Evolutionary conservation across 1,140 invertebrate genomes (phyloP).

Genomic region (Paraescarpia echinospica): DNA sequence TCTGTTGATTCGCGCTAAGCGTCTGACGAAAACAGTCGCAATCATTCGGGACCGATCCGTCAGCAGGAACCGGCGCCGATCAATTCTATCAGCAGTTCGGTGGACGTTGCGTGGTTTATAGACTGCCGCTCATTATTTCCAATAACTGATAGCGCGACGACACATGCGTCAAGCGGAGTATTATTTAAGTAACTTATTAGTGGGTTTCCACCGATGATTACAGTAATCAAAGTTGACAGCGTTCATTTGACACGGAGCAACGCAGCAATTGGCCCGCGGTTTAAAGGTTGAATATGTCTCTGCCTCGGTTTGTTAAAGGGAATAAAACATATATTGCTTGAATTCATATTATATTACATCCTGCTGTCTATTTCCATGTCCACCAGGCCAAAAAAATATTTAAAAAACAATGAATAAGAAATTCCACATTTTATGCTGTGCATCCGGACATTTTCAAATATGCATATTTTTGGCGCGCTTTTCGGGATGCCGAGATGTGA

Average conservation of each 20-base stretch:
- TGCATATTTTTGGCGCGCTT: no score
- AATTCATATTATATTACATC: no score
- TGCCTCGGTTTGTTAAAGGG: no score
- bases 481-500: no score
- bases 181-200: background rate
- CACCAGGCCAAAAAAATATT: no score
- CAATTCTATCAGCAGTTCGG: background rate
- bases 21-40: background rate
- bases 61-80: background rate
- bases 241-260: background rate
- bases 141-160: background rate
- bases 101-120: background rate
- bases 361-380: no score
- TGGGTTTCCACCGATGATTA: background rate
- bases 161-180: background rate
- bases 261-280: background rate
- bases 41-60: background rate
- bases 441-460: no score
- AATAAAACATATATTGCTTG: no score
- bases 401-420: no score
- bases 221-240: background rate
- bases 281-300: no score
- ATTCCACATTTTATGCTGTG: no score
- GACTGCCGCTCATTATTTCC: background rate
- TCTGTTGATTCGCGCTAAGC: background rate